Base-by-base conservation (phyloP, 2,888 invertebrate genomes). In the Prosapia bicincta region DNA sequence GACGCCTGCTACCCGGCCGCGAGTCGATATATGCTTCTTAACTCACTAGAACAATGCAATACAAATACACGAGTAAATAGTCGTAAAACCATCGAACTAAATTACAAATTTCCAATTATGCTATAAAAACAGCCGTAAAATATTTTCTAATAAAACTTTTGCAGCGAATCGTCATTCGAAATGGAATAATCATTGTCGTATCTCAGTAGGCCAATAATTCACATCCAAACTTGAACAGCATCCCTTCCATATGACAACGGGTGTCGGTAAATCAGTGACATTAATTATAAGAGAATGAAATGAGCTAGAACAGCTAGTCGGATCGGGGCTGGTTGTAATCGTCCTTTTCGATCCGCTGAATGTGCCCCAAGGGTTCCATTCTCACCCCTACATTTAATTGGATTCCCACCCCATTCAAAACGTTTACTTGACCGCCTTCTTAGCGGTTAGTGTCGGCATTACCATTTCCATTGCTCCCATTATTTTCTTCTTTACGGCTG, bases 291-390 rank as follows among this genome's bases (percentile, higher is more conserved):
- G 7, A n/a, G 54, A 54, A 54, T 20, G 54, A 54, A 54, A 54
- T 54, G 54, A 54, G 54, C n/a, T n/a, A 54, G 54, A 54, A 20
- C 3, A 54, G 1, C 3, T 1, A 54, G 2, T 5, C 70, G 77
- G 76, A 76, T 75, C 77, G 75, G 13, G 67, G 13, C 66, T 25
- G 69, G 76, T 26, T 78, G 78, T 80, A 81, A 70, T 81, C 80
- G 79, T 78, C 78, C 72, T 79, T 78, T 82, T 79, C 81, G 81
- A 82, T 81, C 79, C 81, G 81, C 71, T 38, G 75, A 77, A 80
- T 79, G 79, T 79, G 76, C 78, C 80, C 80, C 79, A 24, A 70
- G 79, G 77, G 80, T 26, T 74, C 78, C 79, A 79, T 79, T 80
- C 76, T 78, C 79, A 77, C 79, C 79, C 79, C 79, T 77, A 76